Conservation (phyloP, 2,113 vertebrate genomes). For the Chloebia gouldiae region DNA sequence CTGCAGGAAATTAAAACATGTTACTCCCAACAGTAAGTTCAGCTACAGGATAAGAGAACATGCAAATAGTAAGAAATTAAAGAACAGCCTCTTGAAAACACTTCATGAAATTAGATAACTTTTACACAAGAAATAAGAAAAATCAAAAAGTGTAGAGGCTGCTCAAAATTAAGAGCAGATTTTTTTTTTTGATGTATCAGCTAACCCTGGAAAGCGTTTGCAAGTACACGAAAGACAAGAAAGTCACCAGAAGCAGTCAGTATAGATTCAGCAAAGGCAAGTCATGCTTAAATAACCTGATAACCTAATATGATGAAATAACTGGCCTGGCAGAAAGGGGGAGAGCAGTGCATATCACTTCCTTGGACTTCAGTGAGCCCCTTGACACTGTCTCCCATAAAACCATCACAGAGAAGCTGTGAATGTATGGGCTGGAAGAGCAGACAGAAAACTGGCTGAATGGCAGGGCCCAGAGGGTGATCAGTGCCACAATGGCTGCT, state of each 20-base stretch:
- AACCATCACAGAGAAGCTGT: not conserved
- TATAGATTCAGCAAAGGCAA: not conserved
- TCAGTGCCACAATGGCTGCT: not conserved
- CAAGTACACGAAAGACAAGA: not conserved
- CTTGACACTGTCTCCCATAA: not conserved
- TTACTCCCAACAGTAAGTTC: not conserved
- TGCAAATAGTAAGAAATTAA: not conserved
- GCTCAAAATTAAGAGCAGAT: not conserved
- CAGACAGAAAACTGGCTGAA: not conserved
- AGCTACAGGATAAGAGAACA: not conserved
- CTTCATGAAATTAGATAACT: not conserved
- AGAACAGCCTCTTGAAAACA: not conserved
- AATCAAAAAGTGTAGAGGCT: not conserved
- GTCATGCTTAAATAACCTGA: not conserved
- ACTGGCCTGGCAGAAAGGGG: not conserved
- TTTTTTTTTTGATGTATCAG: not conserved
- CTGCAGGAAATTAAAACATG: not conserved
- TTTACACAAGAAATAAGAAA: not conserved
- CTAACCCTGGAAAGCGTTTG: not conserved
- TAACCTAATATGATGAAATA: not conserved
- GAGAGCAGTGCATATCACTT: accelerated
- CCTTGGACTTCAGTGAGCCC: not conserved
- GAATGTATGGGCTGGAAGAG: not conserved
- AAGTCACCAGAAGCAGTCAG: not conserved
- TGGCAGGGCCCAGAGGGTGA: not conserved